Base-by-base conservation (phyloP, 2,888 invertebrate species). In the Tryphoninae sp. region DNA sequence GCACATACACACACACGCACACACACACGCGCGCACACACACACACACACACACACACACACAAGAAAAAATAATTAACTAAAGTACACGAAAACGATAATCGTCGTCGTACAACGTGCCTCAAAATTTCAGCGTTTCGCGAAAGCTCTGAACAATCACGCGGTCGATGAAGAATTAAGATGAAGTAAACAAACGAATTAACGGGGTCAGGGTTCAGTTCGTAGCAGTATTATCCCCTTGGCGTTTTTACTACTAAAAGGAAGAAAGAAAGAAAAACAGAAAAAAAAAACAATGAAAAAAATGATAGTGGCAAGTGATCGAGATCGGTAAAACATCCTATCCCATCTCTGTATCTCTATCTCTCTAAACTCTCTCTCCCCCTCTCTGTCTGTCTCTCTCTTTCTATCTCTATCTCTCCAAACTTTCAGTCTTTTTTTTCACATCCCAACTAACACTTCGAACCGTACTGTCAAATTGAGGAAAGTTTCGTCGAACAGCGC, bases 221-320 rank as follows among this genome's bases (percentile, higher is more conserved):
- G 73, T 74, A 84, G 82, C 89, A 88, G 87, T 89, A 89, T 88
- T 88, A 87, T 83, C 76, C 73, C 67, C 77, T 81, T 75, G 81
- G 69, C 81, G 81, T 80, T 74, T 74, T 65, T 68, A 79, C 72
- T 65, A 77, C 62, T 65, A 51, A 33, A 76, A 72, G 4, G 33
- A 33, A 33, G 33, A 33, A 33, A 33, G 33, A 33, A 33, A 33
- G 33, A 33, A 33, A 33, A 33, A 33, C 0, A 1, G 2, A 72
- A 61, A 68, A 68, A 64, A 68, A 59, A 62, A 67, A 55, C 55
- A 55, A 19, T 16, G 42, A 67, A 55, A 55, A 81, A 55, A 62
- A 69, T 67, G 51, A 62, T 42, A 78, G 58, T 76, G 71, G 62
- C 65, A 69, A 69, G 64, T 75, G 77, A 77, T 45, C 61, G 81